These are phyloP conservation scores for Taenaris catops DNA, from an alignment of 2,888 invertebrate genomes.

Conservation along the genomic window DNA sequence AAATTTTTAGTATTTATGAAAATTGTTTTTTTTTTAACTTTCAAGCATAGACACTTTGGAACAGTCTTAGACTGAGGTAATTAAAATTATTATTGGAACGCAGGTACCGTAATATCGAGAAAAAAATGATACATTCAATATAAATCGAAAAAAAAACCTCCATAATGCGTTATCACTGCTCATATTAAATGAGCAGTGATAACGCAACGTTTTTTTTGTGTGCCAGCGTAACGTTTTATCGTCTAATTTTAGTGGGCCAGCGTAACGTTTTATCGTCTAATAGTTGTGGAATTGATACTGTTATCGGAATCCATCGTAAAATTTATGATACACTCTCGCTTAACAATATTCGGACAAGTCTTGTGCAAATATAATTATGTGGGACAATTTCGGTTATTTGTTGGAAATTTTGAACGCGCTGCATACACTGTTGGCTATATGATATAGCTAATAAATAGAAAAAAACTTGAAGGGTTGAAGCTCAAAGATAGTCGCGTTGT, in stretches of 20 bases:
- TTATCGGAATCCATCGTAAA: conserved; percentile 60
- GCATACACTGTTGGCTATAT: not conserved
- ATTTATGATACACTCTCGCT: conserved; percentile 51
- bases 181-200: too few relatives aligned
- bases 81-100: too few relatives aligned
- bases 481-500: too few relatives aligned
- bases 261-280: conserved; percentile 12
- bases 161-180: conserved; percentile 2
- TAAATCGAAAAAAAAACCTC: conserved; percentile 7
- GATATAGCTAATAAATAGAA: too few relatives aligned
- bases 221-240: conserved; percentile 11
- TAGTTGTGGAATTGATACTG: conserved; percentile 26
- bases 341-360: conserved; percentile 55
- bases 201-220: too few relatives aligned
- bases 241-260: conserved; percentile 11
- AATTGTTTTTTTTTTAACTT: too few relatives aligned
- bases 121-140: not conserved
- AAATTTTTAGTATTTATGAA: too few relatives aligned
- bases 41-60: too few relatives aligned
- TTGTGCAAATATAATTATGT: conserved; percentile 61
- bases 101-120: too few relatives aligned
- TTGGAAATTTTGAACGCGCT: not conserved
- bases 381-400: conserved; percentile 20
- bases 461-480: too few relatives aligned
- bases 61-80: too few relatives aligned